Evolutionary conservation across 2,888 invertebrate species (phyloP), one percentile per base, ranked within the genome.

Genomic region (Drosophila melanosoma): DNA sequence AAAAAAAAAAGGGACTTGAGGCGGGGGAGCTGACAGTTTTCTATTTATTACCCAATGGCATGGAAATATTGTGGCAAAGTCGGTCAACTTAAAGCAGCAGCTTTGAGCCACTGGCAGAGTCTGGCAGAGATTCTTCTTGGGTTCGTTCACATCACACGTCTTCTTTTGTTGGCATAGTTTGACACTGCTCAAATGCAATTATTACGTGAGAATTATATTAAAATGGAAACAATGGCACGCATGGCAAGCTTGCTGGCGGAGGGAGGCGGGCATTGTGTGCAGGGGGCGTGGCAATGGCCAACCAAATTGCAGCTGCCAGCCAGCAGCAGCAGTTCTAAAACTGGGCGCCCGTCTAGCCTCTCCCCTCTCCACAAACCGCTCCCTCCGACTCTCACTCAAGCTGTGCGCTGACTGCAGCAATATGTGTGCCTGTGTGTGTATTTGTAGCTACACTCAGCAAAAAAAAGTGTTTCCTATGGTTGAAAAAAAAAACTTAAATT

Each of bases 151-250:
- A 81, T 78, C 77, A 78, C 77, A 81, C 77, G 77, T 81, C 69
- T 64, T 29, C 61, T 63, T 63, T 78, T 77, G 82, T 79, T 79
- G 71, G 82, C 77, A 85, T 76, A 85, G 86, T 65, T 83, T 82
- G 81, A 70, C 74, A 84, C 82, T 67, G 74, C 76, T 83, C 87
- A 87, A 84, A 90, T 74, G 90, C 89, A 90, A 91, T 91, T 91
- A 91, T 90, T 88, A 91, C 91, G 91, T 91, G 91, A 90, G 91
- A 91, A 90, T 91, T 87, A 90, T 90, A 88, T 83, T 88, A 90
- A 89, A 89, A 83, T 81, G 81, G 81, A 90, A 90, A 91, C 91
- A 91, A 91, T 91, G 72, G 73, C 68, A 69, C 61, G 78, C 75
- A 40, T 26, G 64, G 49, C 20, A 0, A 10, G 20, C 26, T 23